Evolutionary conservation across 2,888 invertebrate species (phyloP), one percentile per base, ranked within the genome.

Genomic region (Cantharis nigra): DNA sequence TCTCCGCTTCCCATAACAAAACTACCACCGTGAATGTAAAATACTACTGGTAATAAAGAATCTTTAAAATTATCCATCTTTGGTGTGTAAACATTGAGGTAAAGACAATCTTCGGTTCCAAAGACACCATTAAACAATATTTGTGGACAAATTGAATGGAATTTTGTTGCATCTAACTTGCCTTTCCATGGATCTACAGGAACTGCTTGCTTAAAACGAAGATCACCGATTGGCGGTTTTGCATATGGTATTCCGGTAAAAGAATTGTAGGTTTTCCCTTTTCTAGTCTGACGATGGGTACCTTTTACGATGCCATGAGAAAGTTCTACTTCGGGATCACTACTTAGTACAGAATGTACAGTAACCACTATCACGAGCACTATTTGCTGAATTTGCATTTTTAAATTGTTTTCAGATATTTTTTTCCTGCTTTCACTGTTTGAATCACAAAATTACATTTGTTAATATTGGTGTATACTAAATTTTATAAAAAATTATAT

Each of bases 51-150:
- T 5, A 91, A 30, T 14, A 23, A 49, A 14, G 74, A 18, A 2
- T 88, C 86, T 70, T 91, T 88, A 4, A 93, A 91, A 18, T 91
- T 90, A 0, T 95, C 94, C 0, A 62, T 16, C 11, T 23, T 63
- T 14, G 71, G 92, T 7, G 90, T 89, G 84, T 92, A 92, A 13
- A 93, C 91, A 83, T 97, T 97, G 3, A 97, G 88, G 81, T 95
- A 96, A 1, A 97, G 90, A 84, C 97, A 97, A 87, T 97, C 96
- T 87, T 97, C 97, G 78, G 89, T 90, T 0, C 96, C 96, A 49
- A 91, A 91, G 49, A 94, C 18, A 13, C n/a, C 20, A 13, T 16
- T 72, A 20, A 20, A 14, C n/a, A 70, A 65, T 30, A 93, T 90
- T 87, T 97, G 97, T 0, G 94, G 93, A 85, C 97, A 97, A 4